Evolutionary conservation across 2,797 vertebrate genomes (phyloP).

Genomic region (Tangara arthus): DNA sequence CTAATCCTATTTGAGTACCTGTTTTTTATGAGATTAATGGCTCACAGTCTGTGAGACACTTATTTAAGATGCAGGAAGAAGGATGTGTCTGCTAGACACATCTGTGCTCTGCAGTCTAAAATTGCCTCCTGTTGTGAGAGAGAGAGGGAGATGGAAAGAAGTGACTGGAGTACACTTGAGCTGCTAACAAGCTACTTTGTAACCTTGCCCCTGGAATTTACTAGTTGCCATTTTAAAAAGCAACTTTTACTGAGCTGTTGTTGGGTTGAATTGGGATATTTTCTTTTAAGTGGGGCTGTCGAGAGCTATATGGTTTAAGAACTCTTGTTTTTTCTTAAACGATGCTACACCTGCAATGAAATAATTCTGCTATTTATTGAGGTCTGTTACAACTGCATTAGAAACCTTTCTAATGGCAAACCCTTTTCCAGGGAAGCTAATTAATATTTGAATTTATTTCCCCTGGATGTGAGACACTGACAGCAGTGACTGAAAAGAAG

Average conservation of each 20-base stretch:
- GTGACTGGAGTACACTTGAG: conserved; percentile 1
- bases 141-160: neutral
- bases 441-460: neutral
- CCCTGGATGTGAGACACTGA: neutral
- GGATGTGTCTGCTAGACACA: conserved; percentile 35
- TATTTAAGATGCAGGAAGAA: conserved; percentile 50
- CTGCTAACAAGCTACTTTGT: conserved; percentile 35
- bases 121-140: conserved; percentile 49
- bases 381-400: neutral
- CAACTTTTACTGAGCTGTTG: neutral
- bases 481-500: neutral
- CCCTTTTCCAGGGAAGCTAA: neutral
- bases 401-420: neutral
- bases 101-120: conserved; percentile 38
- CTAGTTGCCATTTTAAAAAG: conserved; percentile 20
- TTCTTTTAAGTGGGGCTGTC: neutral
- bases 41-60: neutral
- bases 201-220: conserved; percentile 8
- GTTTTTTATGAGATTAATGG: conserved; percentile 42
- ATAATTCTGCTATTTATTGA: neutral
- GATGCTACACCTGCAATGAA: neutral
- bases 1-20: conserved; percentile 40
- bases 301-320: neutral
- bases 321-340: neutral
- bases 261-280: neutral